phyloP scores from a whole-genome alignment of 2,113 vertebrate genomes.

The Lasiurus cinereus region DNA sequence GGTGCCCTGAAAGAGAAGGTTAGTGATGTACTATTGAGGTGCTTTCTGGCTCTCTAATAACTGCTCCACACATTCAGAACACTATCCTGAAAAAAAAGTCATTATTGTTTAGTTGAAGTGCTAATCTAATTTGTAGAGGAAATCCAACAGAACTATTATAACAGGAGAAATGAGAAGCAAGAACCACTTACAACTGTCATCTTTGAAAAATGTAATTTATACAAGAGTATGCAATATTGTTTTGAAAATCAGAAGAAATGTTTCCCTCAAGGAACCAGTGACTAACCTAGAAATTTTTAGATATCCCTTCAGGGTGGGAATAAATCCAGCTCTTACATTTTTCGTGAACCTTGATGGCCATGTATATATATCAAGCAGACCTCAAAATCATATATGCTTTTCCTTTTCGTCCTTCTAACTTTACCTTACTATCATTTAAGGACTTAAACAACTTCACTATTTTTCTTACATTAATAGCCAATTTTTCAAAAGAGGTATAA shows the following conservation, averaged over 20 bases:
- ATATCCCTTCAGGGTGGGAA: background rate
- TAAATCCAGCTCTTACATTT: background rate
- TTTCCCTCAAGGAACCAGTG: background rate
- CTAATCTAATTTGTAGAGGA: constrained; percentile 7
- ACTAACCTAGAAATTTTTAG: background rate
- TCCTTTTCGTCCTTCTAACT: background rate
- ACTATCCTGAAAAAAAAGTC: background rate
- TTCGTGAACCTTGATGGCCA: background rate
- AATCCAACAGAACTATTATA: background rate
- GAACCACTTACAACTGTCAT: background rate
- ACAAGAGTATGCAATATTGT: background rate
- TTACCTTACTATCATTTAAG: background rate
- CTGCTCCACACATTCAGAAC: background rate
- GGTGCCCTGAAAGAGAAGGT: background rate
- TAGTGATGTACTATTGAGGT: background rate
- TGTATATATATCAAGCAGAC: background rate
- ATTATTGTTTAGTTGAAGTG: background rate
- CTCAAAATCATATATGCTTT: background rate
- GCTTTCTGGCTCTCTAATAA: background rate
- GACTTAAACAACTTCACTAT: background rate
- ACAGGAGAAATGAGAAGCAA: background rate
- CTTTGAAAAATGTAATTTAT: constrained; percentile 34
- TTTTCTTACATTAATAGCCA: constrained; percentile 34
- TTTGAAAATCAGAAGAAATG: background rate
- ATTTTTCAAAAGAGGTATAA: background rate